Evolutionary conservation across 2,888 invertebrate genomes (phyloP), one percentile per base, ranked within the genome.

Genomic region (Oscheius myriophilus): DNA sequence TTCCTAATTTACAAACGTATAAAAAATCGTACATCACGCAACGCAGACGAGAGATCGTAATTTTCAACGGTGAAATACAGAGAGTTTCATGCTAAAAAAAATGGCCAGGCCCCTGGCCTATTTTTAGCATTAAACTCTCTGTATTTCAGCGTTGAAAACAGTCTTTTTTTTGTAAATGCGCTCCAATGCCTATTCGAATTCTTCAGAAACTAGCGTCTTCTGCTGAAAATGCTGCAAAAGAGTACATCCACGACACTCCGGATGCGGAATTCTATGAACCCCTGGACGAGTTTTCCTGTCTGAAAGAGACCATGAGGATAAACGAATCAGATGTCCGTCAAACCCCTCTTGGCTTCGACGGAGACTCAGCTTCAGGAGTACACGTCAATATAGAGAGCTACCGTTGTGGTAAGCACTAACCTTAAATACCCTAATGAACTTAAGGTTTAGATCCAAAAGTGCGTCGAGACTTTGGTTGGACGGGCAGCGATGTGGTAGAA

Each of bases 381-480:
- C 83, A 83, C 59, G 68, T 83, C 39, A 81, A 75, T 26, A 68
- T 83, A 11, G 83, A 83, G 66, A 71, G 78, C 16, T 82, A 79
- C 69, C 70, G 71, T 21, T 83, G 83, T 62, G 82, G 80, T 82
- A 53, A 0, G 71, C 61, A 69, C 69, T 18, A n/a, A n/a, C 9
- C 33, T 33, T 6, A 6, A 3, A 33, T 3, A 9, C 4, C 33
- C 33, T 33, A 33, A 43, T 9, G 49, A 49, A 2, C 49, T 6
- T 3, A 49, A 39, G 23, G 53, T 70, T 43, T 58, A 82, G 82
- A 82, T 66, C 70, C 78, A 11, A 49, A 58, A 18, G 84, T 86
- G 9, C 62, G 82, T 54, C 73, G 82, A 42, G 86, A 86, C 67
- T 80, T 82, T 59, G 73, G 73, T 39, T 85, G 84, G 84, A 84